A percentile compares a stretch with the other conserved stretches of the same genome.
Evolutionary conservation across 1,140 invertebrate genomes (phyloP).

Genomic region (Periplaneta americana): DNA sequence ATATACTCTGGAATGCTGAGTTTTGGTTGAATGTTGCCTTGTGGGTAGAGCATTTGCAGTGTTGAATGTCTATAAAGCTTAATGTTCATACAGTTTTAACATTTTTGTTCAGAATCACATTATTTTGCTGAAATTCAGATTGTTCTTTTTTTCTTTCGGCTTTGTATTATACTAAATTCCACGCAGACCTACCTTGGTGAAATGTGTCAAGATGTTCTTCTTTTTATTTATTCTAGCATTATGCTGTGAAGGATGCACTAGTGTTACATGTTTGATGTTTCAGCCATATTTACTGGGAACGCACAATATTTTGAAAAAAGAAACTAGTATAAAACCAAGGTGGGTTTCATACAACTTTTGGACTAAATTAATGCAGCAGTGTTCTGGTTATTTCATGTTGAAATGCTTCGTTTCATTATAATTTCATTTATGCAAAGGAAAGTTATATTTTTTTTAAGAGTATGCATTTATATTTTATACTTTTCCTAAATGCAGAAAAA

Average conservation of each 20-base stretch:
- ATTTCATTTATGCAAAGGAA: too few relatives aligned
- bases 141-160: too few relatives aligned
- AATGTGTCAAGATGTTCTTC: neutral
- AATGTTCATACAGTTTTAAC: neutral
- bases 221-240: neutral
- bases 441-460: neutral
- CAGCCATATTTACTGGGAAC: neutral
- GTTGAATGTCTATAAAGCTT: too few relatives aligned
- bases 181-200: neutral
- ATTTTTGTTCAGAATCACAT: neutral
- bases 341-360: neutral
- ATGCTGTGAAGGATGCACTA: neutral
- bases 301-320: neutral
- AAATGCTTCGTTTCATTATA: neutral
- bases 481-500: neutral
- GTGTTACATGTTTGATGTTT: neutral
- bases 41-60: too few relatives aligned
- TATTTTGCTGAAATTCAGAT: neutral
- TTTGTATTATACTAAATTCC: neutral
- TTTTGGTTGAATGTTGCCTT: too few relatives aligned
- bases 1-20: too few relatives aligned
- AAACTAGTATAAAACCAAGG: neutral
- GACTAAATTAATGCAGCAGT: neutral
- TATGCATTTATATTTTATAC: neutral
- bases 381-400: neutral